Conservation (phyloP, 2,797 vertebrate species). For the Eutrigla gurnardus region DNA sequence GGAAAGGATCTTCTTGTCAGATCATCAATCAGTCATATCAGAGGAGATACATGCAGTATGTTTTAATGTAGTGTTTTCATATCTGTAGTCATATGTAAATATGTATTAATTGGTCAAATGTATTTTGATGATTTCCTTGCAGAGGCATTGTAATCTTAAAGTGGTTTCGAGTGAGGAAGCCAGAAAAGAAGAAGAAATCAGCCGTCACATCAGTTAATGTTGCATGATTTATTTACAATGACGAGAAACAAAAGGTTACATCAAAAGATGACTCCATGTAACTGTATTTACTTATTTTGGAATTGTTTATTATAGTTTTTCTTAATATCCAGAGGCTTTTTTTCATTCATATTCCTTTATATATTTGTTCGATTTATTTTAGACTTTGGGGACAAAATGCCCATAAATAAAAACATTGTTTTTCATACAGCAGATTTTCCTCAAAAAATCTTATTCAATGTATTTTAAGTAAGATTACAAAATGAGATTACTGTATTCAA, state of each 20-base stretch:
- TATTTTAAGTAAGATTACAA: conserved; percentile 9
- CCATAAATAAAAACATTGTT: conserved; percentile 1
- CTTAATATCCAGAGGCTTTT: conserved; percentile 59
- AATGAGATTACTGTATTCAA: not conserved
- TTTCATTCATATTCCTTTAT: conserved; percentile 53
- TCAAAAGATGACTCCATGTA: conserved; percentile 28
- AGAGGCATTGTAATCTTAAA: conserved; percentile 16
- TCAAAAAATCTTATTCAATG: conserved; percentile 6
- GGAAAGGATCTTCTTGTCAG: conserved; percentile 61
- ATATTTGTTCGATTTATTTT: conserved; percentile 39
- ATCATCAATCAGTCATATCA: conserved; percentile 27
- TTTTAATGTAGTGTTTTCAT: conserved; percentile 43
- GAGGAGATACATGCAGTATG: conserved; percentile 21
- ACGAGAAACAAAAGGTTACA: conserved; percentile 35
- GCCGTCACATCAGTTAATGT: conserved; percentile 32
- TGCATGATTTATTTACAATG: conserved; percentile 60
- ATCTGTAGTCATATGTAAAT: conserved; percentile 58
- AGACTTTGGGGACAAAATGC: conserved; percentile 3
- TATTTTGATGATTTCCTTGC: conserved; percentile 30
- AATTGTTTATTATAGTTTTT: conserved; percentile 46
- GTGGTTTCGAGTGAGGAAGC: conserved; percentile 9
- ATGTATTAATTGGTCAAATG: conserved; percentile 19
- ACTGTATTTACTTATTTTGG: conserved; percentile 44
- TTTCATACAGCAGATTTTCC: not conserved
- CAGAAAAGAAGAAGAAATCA: conserved; percentile 3